Percentiles rank a stretch among this genome's conserved stretches.
Conservation (phyloP, 1,140 invertebrate species). For the Lineus longissimus region DNA sequence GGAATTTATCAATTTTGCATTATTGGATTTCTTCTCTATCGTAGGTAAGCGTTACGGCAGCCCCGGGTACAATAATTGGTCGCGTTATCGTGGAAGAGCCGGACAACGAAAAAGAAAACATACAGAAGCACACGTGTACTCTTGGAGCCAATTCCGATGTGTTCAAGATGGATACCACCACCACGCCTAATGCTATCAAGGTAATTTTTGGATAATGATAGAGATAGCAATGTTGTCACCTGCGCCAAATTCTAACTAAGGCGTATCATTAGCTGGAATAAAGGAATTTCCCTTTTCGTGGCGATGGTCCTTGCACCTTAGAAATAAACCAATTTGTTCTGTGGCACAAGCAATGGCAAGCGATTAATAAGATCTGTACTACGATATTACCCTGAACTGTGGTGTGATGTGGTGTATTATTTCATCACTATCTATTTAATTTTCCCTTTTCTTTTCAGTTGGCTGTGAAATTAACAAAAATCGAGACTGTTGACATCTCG, state of each 20-base stretch:
- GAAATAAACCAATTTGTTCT: too few species aligned
- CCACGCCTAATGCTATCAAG: constrained; percentile 11
- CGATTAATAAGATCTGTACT: too few species aligned
- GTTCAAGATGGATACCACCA: constrained; percentile 17
- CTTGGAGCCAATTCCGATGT: constrained; percentile 16
- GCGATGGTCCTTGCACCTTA: too few species aligned
- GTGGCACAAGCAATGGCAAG: too few species aligned
- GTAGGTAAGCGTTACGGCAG: constrained; percentile 26
- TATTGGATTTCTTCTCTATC: neutral
- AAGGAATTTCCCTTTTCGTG: too few species aligned
- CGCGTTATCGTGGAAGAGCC: constrained; percentile 29
- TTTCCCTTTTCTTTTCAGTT: constrained; percentile 22
- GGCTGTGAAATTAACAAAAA: constrained; percentile 14
- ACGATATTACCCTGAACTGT: too few species aligned
- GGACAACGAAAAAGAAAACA: constrained; percentile 23
- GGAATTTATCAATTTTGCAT: too few species aligned
- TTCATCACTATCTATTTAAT: too few species aligned
- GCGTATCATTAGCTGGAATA: too few species aligned
- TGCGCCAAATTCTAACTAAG: too few species aligned
- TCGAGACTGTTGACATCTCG: constrained; percentile 16
- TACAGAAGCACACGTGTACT: constrained; percentile 27
- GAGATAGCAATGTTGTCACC: neutral
- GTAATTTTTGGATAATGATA: constrained; percentile 5
- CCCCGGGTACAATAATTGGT: constrained; percentile 21
- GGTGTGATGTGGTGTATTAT: too few species aligned